Conservation (phyloP, 2,888 invertebrate species). For the Catocala sponsa region DNA sequence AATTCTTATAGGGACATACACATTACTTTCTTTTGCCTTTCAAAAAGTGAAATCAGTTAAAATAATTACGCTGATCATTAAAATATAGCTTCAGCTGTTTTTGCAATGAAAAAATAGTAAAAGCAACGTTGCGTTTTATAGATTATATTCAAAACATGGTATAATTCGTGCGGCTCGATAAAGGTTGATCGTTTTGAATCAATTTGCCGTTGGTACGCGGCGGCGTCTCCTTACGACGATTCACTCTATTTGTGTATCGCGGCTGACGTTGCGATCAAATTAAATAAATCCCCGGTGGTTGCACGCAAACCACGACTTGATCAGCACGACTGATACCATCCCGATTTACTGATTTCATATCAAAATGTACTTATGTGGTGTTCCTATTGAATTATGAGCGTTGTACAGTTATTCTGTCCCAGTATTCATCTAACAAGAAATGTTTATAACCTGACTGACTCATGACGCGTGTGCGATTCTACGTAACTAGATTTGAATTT, state of each 20-base stretch:
- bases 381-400: slow-evolving; percentile 18
- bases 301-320: slow-evolving; percentile 60
- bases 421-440: slow-evolving; percentile 1
- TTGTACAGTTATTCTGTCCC: slow-evolving; percentile 3
- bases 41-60: background rate
- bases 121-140: slow-evolving; percentile 54
- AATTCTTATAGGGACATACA: too few species aligned
- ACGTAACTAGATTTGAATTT: slow-evolving; percentile 6
- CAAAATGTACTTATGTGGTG: slow-evolving; percentile 19
- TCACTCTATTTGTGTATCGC: slow-evolving; percentile 53
- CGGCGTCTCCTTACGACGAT: slow-evolving; percentile 47
- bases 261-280: slow-evolving; percentile 57
- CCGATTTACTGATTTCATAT: slow-evolving; percentile 40
- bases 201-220: slow-evolving; percentile 57
- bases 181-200: slow-evolving; percentile 59
- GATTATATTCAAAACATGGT: slow-evolving; percentile 45
- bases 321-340: slow-evolving; percentile 51
- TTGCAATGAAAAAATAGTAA: slow-evolving; percentile 20
- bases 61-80: background rate
- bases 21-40: background rate
- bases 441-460: slow-evolving; percentile 3
- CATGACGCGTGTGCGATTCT: slow-evolving; percentile 1
- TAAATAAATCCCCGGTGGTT: slow-evolving; percentile 62
- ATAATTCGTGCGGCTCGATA: slow-evolving; percentile 58
- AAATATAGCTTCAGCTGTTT: background rate